Base-by-base conservation (phyloP, 2,888 invertebrate species). In the Orchesellides sinensis region DNA sequence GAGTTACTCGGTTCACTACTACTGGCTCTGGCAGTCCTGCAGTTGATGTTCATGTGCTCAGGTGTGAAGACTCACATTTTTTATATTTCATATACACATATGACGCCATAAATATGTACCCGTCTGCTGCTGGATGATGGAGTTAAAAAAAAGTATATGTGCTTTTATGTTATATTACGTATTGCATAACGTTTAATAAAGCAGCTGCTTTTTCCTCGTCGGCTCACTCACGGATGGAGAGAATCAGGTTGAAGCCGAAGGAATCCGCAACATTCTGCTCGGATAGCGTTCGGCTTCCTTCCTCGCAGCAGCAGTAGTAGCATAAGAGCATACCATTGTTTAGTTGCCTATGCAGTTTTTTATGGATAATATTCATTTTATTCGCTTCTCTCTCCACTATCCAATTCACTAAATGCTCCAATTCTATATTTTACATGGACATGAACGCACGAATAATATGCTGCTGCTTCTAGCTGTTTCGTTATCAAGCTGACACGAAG, bases 161-260 rank as follows among this genome's bases (percentile, higher is more conserved):
- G 21, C 59, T 23, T 6, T 56, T 19, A 54, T 59, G 59, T 59
- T 10, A 40, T 40, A n/a, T 40, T 10, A 59, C 6, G 29, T n/a
- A n/a, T 54, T 54, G 54, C 49, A 56, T 70, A 70, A 56, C 61
- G 49, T 70, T 66, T 81, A 25, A 59, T 73, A 73, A 66, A 81
- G 80, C 80, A 73, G 80, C 73, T 81, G 80, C 73, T 81, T 61
- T 80, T 73, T 52, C 27, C 21, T 29, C 52, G 25, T 40, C 63
- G 79, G 70, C 70, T 52, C n/a, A n/a, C n/a, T n/a, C 40, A 65
- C 70, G 70, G 70, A 66, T 80, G 49, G 68, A 69, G n/a, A n/a
- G 69, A 49, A 32, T 19, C 49, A 69, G 52, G 66, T 54, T 69
- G 35, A 68, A 65, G 70, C 79, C 79, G 79, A 80, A 45, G 49